These are phyloP conservation scores for Melopsittacus undulatus DNA, from an alignment of 2,797 vertebrate species.

Conservation along the genomic window DNA sequence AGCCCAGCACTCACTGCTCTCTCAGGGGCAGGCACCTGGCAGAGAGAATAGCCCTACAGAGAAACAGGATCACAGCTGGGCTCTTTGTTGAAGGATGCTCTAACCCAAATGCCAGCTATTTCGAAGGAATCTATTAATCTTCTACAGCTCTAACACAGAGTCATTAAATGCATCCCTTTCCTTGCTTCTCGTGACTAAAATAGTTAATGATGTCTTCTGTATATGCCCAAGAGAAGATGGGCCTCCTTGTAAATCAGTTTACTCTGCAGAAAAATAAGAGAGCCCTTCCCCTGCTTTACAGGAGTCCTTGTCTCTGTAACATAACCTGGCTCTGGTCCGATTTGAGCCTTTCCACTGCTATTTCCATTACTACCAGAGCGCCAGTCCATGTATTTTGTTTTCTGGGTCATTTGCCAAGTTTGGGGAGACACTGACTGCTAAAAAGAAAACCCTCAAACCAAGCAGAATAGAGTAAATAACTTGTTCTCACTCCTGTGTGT, in stretches of 20 bases:
- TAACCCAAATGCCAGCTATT: background rate
- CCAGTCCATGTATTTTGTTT: background rate
- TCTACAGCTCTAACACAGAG: background rate
- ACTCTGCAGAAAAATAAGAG: background rate
- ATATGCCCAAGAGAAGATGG: background rate
- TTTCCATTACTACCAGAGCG: background rate
- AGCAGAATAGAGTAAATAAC: background rate
- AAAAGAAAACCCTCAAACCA: background rate
- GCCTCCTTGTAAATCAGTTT: background rate
- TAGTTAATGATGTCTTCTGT: background rate
- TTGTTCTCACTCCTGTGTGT: background rate
- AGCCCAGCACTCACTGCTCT: background rate
- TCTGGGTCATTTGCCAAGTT: background rate
- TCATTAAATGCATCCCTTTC: background rate
- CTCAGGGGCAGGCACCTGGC: background rate
- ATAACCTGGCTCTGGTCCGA: background rate
- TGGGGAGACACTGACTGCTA: background rate
- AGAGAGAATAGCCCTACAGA: slow-evolving; percentile 11
- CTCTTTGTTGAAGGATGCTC: background rate
- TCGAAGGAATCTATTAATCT: background rate
- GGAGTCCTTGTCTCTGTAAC: background rate
- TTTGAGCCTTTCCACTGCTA: background rate
- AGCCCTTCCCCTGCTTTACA: background rate
- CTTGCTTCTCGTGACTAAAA: background rate
- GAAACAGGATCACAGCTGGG: slow-evolving; percentile 11